These are phyloP conservation scores for Euzophera pinguis DNA, from an alignment of 2,888 invertebrate species.

Conservation along the genomic window DNA sequence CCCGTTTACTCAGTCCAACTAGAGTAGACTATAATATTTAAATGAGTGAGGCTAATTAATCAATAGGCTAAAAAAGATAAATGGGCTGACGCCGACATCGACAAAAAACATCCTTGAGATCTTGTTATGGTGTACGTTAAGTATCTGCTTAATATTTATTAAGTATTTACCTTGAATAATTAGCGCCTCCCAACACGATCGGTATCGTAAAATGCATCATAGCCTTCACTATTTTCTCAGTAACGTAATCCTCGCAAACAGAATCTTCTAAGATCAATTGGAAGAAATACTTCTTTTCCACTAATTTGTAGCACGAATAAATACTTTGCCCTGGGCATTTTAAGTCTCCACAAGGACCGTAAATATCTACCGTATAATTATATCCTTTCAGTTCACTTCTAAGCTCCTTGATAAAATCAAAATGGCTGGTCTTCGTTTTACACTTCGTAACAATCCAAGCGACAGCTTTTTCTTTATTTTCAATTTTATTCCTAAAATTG, in stretches of 20 bases:
- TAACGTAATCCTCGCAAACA: slow-evolving; percentile 50
- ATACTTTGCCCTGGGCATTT: slow-evolving; percentile 43
- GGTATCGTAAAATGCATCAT: slow-evolving; percentile 52
- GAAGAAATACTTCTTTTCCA: slow-evolving; percentile 57
- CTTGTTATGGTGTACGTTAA: too few relatives aligned
- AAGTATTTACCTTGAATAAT: slow-evolving; percentile 50
- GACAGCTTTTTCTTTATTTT: slow-evolving; percentile 47
- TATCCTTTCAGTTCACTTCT: slow-evolving; percentile 46
- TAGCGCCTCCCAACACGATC: slow-evolving; percentile 47
- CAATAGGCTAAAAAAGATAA: too few relatives aligned
- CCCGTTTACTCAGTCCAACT: too few relatives aligned
- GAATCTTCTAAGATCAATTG: slow-evolving; percentile 58
- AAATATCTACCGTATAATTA: slow-evolving; percentile 52
- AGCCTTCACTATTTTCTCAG: slow-evolving; percentile 46
- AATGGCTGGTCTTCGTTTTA: slow-evolving; percentile 41
- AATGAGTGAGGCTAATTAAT: too few relatives aligned
- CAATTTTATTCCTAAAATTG: slow-evolving; percentile 28
- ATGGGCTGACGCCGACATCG: too few relatives aligned
- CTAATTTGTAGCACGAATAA: slow-evolving; percentile 44
- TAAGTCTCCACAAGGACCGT: slow-evolving; percentile 49
- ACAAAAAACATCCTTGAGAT: too few relatives aligned
- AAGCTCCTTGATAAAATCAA: slow-evolving; percentile 45
- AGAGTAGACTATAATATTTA: too few relatives aligned
- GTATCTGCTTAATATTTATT: background rate
- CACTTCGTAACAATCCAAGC: slow-evolving; percentile 57